Percentiles rank a stretch among this genome's conserved stretches.
phyloP scores from a whole-genome alignment of 2,888 invertebrate species.

The Drosophila leonis region DNA sequence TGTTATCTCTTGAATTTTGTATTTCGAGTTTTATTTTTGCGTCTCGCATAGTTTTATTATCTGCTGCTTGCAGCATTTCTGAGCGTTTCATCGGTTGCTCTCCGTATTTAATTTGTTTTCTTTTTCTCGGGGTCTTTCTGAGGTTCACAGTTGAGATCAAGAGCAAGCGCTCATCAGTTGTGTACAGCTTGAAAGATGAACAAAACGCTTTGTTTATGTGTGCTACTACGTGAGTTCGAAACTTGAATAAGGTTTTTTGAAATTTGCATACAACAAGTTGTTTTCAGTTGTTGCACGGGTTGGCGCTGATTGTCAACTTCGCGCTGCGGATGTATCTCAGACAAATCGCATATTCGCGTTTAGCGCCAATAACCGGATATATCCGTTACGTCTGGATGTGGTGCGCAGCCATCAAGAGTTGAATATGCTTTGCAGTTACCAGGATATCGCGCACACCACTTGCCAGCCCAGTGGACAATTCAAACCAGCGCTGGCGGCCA shows the following conservation, averaged over 20 bases:
- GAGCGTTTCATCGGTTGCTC: neutral
- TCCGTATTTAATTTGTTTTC: neutral
- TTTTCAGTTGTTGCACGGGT: constrained; percentile 25
- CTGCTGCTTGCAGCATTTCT: neutral
- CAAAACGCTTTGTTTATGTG: neutral
- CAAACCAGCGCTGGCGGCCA: constrained; percentile 6
- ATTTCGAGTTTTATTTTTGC: neutral
- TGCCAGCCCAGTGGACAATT: constrained; percentile 27
- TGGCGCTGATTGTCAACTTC: constrained; percentile 42
- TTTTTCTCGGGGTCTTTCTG: neutral
- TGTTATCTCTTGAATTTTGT: constrained; percentile 4
- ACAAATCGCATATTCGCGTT: constrained; percentile 50
- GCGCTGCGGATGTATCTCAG: neutral
- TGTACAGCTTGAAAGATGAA: constrained; percentile 32
- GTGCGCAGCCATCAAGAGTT: constrained; percentile 11
- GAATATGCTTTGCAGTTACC: constrained; percentile 34
- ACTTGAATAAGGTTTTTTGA: constrained; percentile 4
- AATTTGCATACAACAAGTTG: constrained; percentile 5
- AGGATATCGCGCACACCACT: constrained; percentile 11
- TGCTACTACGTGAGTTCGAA: constrained; percentile 11
- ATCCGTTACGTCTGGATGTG: constrained; percentile 30
- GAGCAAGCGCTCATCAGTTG: constrained; percentile 23
- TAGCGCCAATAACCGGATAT: neutral
- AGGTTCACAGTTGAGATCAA: constrained; percentile 8
- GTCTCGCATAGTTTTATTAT: neutral